Base-by-base conservation (phyloP, 2,113 vertebrate genomes). In the Hippocampus guttulatus region DNA sequence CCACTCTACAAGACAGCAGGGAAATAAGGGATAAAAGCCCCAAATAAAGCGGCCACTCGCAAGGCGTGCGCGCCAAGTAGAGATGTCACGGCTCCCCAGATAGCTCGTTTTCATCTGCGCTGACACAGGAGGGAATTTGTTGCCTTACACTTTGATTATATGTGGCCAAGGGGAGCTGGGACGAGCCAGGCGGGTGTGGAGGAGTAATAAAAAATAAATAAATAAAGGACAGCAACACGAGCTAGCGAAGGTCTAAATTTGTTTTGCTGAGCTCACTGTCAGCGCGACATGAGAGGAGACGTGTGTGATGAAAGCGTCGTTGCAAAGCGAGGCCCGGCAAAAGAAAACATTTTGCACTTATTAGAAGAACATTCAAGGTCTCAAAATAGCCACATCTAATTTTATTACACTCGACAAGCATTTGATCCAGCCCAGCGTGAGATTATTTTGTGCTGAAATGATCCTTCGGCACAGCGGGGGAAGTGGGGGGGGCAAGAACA, bases 101-200 rank as follows among this genome's bases (percentile, higher is more conserved):
- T 54, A 78, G 77, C 70, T 80, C 11, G 81, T 51, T 62, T 69
- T 63, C 70, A 65, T 70, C 76, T 77, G 23, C 9, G 75, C 65
- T 76, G 74, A 76, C 82, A 82, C 57, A 64, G 64, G 47, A 58
- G 57, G 45, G 54, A 66, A 69, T 78, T 73, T 76, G 64, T 51
- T 68, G 45, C 63, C 14, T 51, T 52, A 57, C 49, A 57, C 47
- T 76, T 77, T 72, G 68, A 65, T 67, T 58, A 14, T 72, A 70
- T 74, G 77, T 14, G 33, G 41, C 14, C 33, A 73, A 69, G 75
- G 73, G 43, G 45, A 68, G 51, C 63, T n/a, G 33, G 25, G 55
- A 45, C 61, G 61, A 81, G 75, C 69, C 70, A 63, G 33, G 57
- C 49, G 69, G 74, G 25, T 30, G 16, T 61, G 27, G 58, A 61